A percentile compares a stretch with the other conserved stretches of the same genome.
Conservation (phyloP, 1,140 invertebrate species). For the Bombus superbus region DNA sequence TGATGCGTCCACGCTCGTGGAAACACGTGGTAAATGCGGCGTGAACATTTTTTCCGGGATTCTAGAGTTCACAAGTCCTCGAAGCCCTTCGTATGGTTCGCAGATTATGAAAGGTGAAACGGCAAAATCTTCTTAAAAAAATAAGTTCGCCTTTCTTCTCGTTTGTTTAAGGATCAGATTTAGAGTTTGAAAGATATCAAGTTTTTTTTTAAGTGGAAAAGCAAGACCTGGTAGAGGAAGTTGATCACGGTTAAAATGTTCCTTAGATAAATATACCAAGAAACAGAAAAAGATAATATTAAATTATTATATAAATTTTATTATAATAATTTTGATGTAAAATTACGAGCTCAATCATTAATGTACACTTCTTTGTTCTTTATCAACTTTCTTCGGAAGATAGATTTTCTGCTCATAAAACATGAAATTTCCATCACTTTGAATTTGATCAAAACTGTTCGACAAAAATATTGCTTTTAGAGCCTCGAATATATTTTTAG, state of each 20-base stretch:
- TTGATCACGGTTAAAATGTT: background rate
- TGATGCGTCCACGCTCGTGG: background rate
- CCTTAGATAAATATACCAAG: background rate
- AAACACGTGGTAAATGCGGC: background rate
- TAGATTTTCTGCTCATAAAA: background rate
- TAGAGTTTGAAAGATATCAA: background rate
- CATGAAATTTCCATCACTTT: background rate
- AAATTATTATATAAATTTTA: background rate
- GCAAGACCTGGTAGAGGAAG: background rate
- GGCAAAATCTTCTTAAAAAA: background rate
- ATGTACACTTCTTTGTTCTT: background rate
- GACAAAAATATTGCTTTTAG: too few relatives aligned
- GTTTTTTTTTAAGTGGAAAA: background rate
- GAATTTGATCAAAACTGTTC: background rate
- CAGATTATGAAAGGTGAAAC: background rate
- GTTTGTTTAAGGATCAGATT: background rate
- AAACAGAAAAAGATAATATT: background rate
- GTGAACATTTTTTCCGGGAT: background rate
- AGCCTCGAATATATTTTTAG: too few relatives aligned
- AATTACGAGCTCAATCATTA: background rate
- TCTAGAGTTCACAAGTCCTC: background rate
- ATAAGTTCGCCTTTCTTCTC: background rate
- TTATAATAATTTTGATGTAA: background rate
- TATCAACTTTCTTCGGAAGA: background rate
- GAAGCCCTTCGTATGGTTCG: background rate